Conservation (phyloP, 2,797 vertebrate genomes). For the Brotula barbata region DNA sequence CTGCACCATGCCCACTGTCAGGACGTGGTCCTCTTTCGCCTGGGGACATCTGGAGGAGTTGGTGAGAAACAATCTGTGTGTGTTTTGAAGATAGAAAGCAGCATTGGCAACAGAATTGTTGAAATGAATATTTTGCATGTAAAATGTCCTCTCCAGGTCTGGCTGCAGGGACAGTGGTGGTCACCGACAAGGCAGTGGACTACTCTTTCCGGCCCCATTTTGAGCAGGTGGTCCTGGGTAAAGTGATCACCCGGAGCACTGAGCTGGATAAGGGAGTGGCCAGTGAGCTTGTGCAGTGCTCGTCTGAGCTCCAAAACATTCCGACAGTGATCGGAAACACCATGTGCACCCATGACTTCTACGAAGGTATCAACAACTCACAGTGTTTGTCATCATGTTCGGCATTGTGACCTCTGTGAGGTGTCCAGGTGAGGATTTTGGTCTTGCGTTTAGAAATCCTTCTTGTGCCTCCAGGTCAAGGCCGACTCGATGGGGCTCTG, state of each 20-base stretch:
- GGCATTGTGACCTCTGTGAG: neutral
- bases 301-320: conserved; percentile 75
- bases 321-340: conserved; percentile 83
- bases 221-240: conserved; percentile 87
- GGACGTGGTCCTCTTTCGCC: conserved; percentile 83
- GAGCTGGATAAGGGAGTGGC: conserved; percentile 83
- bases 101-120: neutral
- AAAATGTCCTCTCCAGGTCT: conserved; percentile 71
- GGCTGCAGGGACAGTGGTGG: conserved; percentile 83
- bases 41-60: conserved; percentile 88
- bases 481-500: conserved; percentile 85
- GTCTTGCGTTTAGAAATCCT: conserved; percentile 14
- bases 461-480: conserved; percentile 78
- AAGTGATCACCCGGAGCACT: conserved; percentile 83
- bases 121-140: neutral
- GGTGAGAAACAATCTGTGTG: conserved; percentile 66
- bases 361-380: conserved; percentile 79
- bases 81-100: neutral
- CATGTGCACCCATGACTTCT: conserved; percentile 90
- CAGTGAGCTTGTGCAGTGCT: conserved; percentile 81
- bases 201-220: conserved; percentile 82
- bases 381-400: neutral
- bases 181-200: conserved; percentile 85
- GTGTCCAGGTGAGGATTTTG: neutral
- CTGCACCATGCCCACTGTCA: conserved; percentile 84